Percentiles rank a stretch among this genome's conserved stretches.
These are phyloP conservation scores for Cynoglossus semilaevis DNA, from an alignment of 2,113 vertebrate species.

Conservation along the genomic window DNA sequence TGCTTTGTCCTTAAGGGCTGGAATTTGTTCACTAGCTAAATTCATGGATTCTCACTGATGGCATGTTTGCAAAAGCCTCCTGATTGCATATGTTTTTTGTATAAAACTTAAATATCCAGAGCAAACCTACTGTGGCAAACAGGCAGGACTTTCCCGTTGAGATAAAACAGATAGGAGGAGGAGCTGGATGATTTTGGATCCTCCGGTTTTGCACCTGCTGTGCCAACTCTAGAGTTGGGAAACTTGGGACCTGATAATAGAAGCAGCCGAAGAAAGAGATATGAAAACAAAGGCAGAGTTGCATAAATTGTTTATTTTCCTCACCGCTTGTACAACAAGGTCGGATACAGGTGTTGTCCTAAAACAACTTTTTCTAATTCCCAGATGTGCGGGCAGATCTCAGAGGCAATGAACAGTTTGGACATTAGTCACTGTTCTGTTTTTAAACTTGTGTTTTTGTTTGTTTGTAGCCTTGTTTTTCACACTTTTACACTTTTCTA, in stretches of 20 bases:
- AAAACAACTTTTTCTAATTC: conserved; percentile 46
- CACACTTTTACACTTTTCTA: background rate
- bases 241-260: conserved; percentile 28
- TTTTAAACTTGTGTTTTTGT: background rate
- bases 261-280: conserved; percentile 29
- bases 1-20: no score
- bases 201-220: conserved; percentile 13
- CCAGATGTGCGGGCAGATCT: conserved; percentile 28
- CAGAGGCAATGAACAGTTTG: conserved; percentile 22
- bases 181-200: conserved; percentile 33
- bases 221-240: conserved; percentile 34
- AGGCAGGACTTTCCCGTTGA: conserved; percentile 21
- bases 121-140: conserved; percentile 26
- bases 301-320: conserved; percentile 47
- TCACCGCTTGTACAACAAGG: conserved; percentile 29
- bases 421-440: conserved; percentile 6
- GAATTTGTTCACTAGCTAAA: no score
- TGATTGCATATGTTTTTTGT: conserved; percentile 1
- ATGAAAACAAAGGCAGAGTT: conserved; percentile 2
- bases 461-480: background rate
- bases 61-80: background rate
- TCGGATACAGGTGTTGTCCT: conserved; percentile 35
- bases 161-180: conserved; percentile 31
- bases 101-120: conserved; percentile 14
- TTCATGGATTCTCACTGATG: no score